Evolutionary conservation across 2,113 vertebrate genomes (phyloP).

Genomic region (Hemibagrus wyckioides): DNA sequence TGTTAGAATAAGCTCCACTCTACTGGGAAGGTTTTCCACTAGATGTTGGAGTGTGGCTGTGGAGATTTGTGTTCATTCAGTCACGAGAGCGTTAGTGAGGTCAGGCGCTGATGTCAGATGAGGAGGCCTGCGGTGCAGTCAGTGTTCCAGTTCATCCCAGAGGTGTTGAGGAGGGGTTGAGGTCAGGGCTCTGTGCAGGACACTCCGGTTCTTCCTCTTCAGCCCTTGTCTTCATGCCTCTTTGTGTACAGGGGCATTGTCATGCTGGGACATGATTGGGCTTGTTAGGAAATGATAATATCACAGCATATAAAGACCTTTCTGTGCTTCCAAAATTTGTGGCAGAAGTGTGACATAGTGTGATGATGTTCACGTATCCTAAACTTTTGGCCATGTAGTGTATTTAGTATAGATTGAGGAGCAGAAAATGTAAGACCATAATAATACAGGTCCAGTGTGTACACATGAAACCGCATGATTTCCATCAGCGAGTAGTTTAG

Average conservation of each 20-base stretch:
- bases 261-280: background rate
- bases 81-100: background rate
- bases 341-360: background rate
- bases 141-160: background rate
- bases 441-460: background rate
- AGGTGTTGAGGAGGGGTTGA: background rate
- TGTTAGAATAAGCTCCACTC: background rate
- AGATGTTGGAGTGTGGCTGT: background rate
- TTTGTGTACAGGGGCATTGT: background rate
- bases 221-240: background rate
- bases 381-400: background rate
- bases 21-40: background rate
- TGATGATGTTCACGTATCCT: background rate
- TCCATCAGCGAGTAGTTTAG: background rate
- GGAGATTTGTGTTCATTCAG: background rate
- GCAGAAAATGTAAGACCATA: background rate
- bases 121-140: background rate
- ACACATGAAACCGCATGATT: background rate
- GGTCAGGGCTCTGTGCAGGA: background rate
- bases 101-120: background rate
- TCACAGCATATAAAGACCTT: background rate
- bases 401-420: background rate
- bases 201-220: no score
- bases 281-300: background rate
- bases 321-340: background rate